Base-by-base conservation (phyloP, 2,113 vertebrate species). In the Pangasianodon hypophthalmus region DNA sequence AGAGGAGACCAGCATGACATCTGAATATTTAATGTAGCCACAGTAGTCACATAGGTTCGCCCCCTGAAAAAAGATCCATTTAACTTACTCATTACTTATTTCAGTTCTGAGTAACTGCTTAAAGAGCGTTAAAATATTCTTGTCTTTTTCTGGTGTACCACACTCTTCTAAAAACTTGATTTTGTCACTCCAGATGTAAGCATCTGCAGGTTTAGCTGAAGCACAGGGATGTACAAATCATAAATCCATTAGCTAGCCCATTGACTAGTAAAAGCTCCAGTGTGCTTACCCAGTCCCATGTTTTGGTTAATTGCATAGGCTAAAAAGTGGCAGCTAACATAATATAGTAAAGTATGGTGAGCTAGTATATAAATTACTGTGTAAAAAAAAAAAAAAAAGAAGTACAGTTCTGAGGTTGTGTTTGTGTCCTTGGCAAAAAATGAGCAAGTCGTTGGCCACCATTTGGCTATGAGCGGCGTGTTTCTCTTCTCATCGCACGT, bases 1-100 rank as follows among this genome's bases (percentile, higher is more conserved):
- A 87, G 62, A 85, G 79, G 89, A 60, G 91, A 90, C 87, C 86
- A 80, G 84, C 24, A 91, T 85, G 91, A 90, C 54, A 46, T 92
- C 67, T 95, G 88, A 94, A 94, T 93, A 84, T 91, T 95, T 94
- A 93, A 94, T 94, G 91, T 92, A 86, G 56, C 88, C 89, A 89
- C 87, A 88, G 88, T 84, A 46, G 14, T 85, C 16, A 54, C 56
- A 32, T 80, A 11, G 18, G 41, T 48, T 14, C 29, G 24, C 41
- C 50, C 21, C 85, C 18, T 56, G 69, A 56, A 50, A 75, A 18
- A 11, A 4, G 75, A 81, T 88, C 18, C 60, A 3, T 46, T 77
- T 58, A 60, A 26, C 24, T 50, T n/a, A 54, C 56, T 56, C 44
- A 37, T 87, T 52, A 6, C 21, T 41, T 58, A 37, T 87, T 87